phyloP scores from a whole-genome alignment of 2,113 vertebrate species.

The Ammodytes dubius region DNA sequence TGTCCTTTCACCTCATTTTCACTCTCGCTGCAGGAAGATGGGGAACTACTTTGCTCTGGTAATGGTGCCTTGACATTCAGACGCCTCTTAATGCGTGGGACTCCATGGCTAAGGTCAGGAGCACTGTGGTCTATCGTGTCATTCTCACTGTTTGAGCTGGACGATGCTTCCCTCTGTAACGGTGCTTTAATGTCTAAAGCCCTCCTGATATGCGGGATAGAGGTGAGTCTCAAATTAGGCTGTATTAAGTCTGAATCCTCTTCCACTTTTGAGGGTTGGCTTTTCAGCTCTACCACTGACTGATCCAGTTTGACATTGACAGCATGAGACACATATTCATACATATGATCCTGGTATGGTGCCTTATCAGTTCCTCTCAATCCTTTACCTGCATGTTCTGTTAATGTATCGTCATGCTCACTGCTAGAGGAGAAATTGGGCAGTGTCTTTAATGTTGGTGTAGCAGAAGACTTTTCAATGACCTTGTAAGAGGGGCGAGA shows the following conservation, averaged over 20 bases:
- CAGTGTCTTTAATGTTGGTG: too few species aligned
- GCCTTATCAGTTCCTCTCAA: not conserved
- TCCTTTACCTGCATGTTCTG: not conserved
- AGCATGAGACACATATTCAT: not conserved
- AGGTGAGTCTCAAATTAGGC: not conserved
- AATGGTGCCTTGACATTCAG: conserved; percentile 49
- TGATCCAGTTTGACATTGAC: not conserved
- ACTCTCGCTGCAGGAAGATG: conserved; percentile 34
- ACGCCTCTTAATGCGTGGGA: conserved; percentile 36
- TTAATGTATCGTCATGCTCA: too few species aligned
- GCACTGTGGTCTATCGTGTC: conserved; percentile 12
- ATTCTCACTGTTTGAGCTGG: conserved; percentile 44
- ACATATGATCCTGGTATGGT: not conserved
- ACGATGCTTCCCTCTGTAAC: conserved; percentile 15
- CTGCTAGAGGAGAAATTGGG: too few species aligned
- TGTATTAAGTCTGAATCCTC: not conserved
- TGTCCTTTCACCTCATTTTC: conserved; percentile 13
- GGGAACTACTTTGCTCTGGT: conserved; percentile 24
- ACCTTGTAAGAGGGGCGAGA: conserved; percentile 19
- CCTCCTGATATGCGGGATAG: conserved; percentile 5
- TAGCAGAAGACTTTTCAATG: conserved; percentile 32
- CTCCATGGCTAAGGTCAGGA: conserved; percentile 40
- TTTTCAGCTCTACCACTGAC: not conserved
- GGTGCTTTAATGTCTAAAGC: conserved; percentile 10
- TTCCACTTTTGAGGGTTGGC: not conserved